Base-by-base conservation (phyloP, 1,140 invertebrate species). In the Drosophila murphyi region DNA sequence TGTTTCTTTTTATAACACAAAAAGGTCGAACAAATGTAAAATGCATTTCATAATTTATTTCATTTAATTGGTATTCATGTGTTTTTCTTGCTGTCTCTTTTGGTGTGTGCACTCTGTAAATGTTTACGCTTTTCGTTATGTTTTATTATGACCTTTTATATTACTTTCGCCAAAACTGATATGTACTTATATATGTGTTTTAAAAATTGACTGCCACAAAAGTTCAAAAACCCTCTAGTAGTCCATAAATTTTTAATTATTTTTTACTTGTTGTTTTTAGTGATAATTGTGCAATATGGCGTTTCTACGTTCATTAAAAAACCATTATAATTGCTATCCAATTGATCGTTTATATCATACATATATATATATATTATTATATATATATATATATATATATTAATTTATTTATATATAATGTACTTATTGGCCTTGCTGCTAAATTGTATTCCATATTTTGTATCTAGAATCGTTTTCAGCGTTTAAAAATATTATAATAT, bases 251-350 rank as follows among this genome's bases (percentile, higher is more conserved):
- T 77, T 61, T 70, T 55, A 65, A 55, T 50, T 60, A 3, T 45
- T 35, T n/a, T 48, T 28, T 43, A 43, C 31, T 32, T 48, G 5
- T 37, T 43, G 20, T 64, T 20, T 55, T 37, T 37, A 51, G 28
- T 47, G n/a, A 29, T 87, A 83, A 72, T 76, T 89, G 86, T 89
- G 83, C 85, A 88, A 63, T 80, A 60, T 83, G 76, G 57, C 67
- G 62, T 76, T 70, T 61, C 72, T 88, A 80, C 68, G 70, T 77
- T 76, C 54, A 72, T 87, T 79, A 77, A 87, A 87, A 87, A 88
- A 79, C 80, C 78, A 89, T 89, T 82, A 64, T 77, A 87, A 88
- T 87, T 80, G 48, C 79, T 82, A 82, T 78, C 82, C 79, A 72
- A 85, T 87, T 71, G 39, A 51, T 74, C 45, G 37, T 56, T 70